Percentiles rank a stretch among this genome's conserved stretches.
Evolutionary conservation across 2,797 vertebrate species (phyloP).

Genomic region (Oryzias dopingdopingensis): DNA sequence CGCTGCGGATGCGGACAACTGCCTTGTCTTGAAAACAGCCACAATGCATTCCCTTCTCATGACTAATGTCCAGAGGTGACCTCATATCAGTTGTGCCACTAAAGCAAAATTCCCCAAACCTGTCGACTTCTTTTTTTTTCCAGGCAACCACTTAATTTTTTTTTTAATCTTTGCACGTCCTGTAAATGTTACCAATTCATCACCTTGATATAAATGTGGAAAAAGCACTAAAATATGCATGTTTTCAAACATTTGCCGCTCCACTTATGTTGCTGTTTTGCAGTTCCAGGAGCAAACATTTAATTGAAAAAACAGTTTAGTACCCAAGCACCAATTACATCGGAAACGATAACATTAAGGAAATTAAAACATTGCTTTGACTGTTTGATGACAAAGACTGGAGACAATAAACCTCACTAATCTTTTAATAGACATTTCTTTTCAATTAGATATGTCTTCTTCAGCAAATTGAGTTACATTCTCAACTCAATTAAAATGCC

Average conservation of each 20-base stretch:
- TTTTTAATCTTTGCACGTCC: too few relatives aligned
- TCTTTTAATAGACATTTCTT: slow-evolving; percentile 82
- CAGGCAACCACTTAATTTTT: slow-evolving; percentile 58
- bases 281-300: slow-evolving; percentile 36
- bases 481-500: slow-evolving; percentile 80
- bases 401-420: slow-evolving; percentile 77
- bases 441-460: slow-evolving; percentile 81
- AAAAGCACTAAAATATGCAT: too few relatives aligned
- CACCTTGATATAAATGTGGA: too few relatives aligned
- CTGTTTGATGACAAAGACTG: slow-evolving; percentile 73
- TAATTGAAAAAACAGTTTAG: slow-evolving; percentile 76
- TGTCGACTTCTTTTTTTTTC: slow-evolving; percentile 70
- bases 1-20: slow-evolving; percentile 70
- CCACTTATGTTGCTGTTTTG: too few relatives aligned
- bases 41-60: slow-evolving; percentile 82
- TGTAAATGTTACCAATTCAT: too few relatives aligned
- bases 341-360: slow-evolving; percentile 81
- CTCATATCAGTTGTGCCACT: slow-evolving; percentile 80
- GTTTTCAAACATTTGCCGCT: too few relatives aligned
- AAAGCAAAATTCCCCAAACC: slow-evolving; percentile 80
- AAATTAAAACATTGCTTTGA: slow-evolving; percentile 80
- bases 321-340: slow-evolving; percentile 79
- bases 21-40: slow-evolving; percentile 82
- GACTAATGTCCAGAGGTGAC: slow-evolving; percentile 79
- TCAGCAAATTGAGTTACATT: slow-evolving; percentile 79